Evolutionary conservation across 1,140 invertebrate species (phyloP), one percentile per base, ranked within the genome.

Genomic region (Listronotus bonariensis): DNA sequence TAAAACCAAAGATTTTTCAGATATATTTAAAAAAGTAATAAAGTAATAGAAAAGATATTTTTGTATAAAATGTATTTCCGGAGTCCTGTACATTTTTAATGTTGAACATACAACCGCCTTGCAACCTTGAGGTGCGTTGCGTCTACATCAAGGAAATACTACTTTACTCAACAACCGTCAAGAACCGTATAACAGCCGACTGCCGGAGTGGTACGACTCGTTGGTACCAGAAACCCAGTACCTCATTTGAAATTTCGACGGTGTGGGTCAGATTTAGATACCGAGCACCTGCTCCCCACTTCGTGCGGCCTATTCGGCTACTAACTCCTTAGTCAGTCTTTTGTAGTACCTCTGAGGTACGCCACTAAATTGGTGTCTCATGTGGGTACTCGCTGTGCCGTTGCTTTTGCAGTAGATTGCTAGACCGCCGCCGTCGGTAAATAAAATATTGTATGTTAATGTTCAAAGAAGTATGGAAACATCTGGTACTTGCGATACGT

Each of bases 231-330:
- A 58, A 48, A 65, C 63, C 63, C 63, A 65, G 63, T 57, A 57
- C 54, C 63, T 65, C 54, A 65, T 65, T 65, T 58, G 63, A 65
- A 65, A 65, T 57, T 65, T 65, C 53, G 63, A 45, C 55, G 63
- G 63, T 65, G 46, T 58, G 63, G 63, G 54, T 65, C 54, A 65
- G 54, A 65, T 65, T 65, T 58, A 65, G 63, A 65, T 65, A 42
- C 63, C 38, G 57, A 43, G 36, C 63, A 65, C 54, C 54, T 65
- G 63, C 63, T 57, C 63, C 53, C 63, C 63, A 57, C 63, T 58
- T 65, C 49, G 36, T 38, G 45, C 45, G 52, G 41, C 43, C 58
- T 6, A 38, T 63, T 32, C 53, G 20, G 46, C 36, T 58, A 45
- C 60, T 20, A 51, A 43, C 63, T 65, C 14, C 55, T 65, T 48